Percentiles rank a stretch among this genome's conserved stretches.
Conservation (phyloP, 1,140 invertebrate genomes). For the Steinernema feltiae region DNA sequence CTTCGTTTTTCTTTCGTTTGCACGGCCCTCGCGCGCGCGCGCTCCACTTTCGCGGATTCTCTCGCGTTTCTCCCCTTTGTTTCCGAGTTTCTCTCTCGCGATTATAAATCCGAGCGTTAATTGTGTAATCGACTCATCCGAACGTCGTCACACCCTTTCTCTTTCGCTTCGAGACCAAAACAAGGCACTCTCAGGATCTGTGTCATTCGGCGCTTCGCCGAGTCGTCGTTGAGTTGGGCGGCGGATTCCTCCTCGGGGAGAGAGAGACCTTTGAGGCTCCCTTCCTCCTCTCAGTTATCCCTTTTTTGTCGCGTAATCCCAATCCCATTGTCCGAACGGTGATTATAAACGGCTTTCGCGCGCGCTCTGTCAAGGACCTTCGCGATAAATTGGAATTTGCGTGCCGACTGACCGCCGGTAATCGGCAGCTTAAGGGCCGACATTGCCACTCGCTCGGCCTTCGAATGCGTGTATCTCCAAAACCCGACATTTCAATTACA, state of each 20-base stretch:
- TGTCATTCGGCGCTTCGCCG: too few relatives aligned
- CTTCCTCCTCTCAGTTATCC: neutral
- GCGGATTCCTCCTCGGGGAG: too few relatives aligned
- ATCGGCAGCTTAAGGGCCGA: too few relatives aligned
- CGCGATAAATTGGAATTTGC: neutral
- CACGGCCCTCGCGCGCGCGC: neutral
- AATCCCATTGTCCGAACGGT: slow-evolving; percentile 7
- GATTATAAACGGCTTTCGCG: slow-evolving; percentile 1
- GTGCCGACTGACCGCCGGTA: neutral
- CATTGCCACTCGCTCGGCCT: neutral
- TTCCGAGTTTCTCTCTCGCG: neutral
- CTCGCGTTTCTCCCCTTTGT: too few relatives aligned
- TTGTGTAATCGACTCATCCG: neutral
- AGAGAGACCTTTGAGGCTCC: neutral
- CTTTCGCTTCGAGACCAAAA: neutral
- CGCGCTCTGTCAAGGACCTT: slow-evolving; percentile 3
- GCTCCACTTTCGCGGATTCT: neutral
- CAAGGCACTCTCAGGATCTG: neutral
- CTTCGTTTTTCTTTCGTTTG: neutral
- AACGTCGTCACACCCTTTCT: neutral
- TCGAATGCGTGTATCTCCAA: too few relatives aligned
- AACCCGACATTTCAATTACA: too few relatives aligned
- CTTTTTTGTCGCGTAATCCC: neutral
- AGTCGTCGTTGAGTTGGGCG: neutral
- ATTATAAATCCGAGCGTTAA: slow-evolving; percentile 1